Evolutionary conservation across 2,888 invertebrate genomes (phyloP).

Genomic region (Zygaena filipendulae): DNA sequence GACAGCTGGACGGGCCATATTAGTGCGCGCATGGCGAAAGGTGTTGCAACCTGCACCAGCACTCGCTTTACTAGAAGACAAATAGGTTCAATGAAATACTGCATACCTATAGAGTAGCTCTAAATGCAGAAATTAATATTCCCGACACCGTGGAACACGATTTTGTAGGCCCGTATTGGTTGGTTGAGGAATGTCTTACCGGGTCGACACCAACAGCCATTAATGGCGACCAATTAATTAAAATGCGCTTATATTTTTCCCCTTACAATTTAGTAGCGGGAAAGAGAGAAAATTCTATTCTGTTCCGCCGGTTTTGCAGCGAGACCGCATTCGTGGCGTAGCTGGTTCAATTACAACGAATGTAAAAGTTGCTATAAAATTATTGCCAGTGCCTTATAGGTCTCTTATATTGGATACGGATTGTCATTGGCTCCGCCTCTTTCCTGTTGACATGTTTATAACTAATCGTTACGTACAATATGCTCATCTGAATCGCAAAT

Average conservation of each 20-base stretch:
- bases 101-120: slow-evolving; percentile 20
- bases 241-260: slow-evolving; percentile 43
- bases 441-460: slow-evolving; percentile 15
- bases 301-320: slow-evolving; percentile 23
- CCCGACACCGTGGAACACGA: too few relatives aligned
- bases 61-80: too few relatives aligned
- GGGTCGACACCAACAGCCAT: too few relatives aligned
- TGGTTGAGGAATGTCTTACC: too few relatives aligned
- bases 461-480: slow-evolving; percentile 8
- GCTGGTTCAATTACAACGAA: slow-evolving; percentile 28
- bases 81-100: slow-evolving; percentile 26
- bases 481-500: slow-evolving; percentile 22
- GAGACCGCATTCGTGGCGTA: slow-evolving; percentile 26
- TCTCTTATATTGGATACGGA: slow-evolving; percentile 7
- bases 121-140: slow-evolving; percentile 29
- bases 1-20: slow-evolving; percentile 33
- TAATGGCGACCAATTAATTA: slow-evolving; percentile 41
- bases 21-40: slow-evolving; percentile 31
- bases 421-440: slow-evolving; percentile 14
- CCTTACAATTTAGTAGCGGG: slow-evolving; percentile 27
- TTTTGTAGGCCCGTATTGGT: too few relatives aligned
- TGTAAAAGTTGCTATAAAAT: slow-evolving; percentile 33
- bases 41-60: slow-evolving; percentile 27
- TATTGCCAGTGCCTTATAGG: slow-evolving; percentile 5
- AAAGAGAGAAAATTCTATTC: slow-evolving; percentile 40